Percentiles rank a stretch among this genome's conserved stretches.
Conservation (phyloP, 2,797 vertebrate species). For the Malurus splendens region DNA sequence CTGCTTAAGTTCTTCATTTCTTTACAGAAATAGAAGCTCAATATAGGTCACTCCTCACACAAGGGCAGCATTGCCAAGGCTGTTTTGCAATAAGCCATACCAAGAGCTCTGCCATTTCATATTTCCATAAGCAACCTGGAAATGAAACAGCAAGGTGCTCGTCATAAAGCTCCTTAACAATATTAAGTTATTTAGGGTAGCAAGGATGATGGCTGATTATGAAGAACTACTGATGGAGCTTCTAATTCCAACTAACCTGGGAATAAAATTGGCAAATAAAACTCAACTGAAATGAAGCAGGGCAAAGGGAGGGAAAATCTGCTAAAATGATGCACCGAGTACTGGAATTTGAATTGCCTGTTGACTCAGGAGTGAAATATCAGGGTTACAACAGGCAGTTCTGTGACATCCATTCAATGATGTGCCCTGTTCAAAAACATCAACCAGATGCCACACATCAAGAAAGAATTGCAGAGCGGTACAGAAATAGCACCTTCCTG, state of each 20-base stretch:
- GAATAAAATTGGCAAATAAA: background rate
- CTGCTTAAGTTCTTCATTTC: background rate
- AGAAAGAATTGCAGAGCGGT: background rate
- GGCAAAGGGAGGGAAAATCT: background rate
- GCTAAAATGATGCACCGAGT: background rate
- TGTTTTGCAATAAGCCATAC: background rate
- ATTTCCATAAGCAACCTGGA: background rate
- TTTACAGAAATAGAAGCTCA: background rate
- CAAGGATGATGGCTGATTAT: background rate
- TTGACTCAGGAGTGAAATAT: background rate
- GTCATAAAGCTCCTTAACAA: background rate
- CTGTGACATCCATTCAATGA: background rate
- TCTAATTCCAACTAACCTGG: background rate
- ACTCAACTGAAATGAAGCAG: background rate
- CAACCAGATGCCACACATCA: background rate
- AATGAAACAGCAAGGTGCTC: background rate
- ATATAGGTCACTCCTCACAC: background rate
- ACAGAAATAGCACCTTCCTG: background rate
- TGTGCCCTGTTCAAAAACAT: background rate
- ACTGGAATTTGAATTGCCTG: background rate
- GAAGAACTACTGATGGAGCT: background rate
- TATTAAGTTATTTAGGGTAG: background rate
- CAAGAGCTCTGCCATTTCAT: background rate
- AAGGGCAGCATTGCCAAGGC: background rate
- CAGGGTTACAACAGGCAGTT: background rate